Conservation (phyloP, 2,113 vertebrate species). For the Coracopsis vasa region DNA sequence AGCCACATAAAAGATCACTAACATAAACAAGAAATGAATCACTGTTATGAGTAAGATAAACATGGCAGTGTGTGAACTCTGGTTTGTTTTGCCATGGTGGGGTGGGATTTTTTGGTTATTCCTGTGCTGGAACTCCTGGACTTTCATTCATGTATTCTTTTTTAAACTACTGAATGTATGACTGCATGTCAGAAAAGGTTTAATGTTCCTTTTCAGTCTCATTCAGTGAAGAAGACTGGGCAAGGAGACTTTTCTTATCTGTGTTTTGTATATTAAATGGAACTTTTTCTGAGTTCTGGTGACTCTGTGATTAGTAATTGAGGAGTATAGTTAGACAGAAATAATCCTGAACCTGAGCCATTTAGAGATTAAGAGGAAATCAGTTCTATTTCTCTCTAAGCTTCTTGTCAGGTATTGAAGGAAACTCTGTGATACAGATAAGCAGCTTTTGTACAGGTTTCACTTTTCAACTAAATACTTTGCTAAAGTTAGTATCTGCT, state of each 20-base stretch:
- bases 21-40: slow-evolving; percentile 26
- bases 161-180: neutral
- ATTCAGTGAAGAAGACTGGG: neutral
- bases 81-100: neutral
- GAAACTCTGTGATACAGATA: neutral
- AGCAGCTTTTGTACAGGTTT: slow-evolving; percentile 24
- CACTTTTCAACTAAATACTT: neutral
- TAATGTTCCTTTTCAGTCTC: neutral
- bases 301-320: neutral
- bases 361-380: slow-evolving; percentile 15
- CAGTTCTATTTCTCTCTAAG: slow-evolving; percentile 20
- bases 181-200: neutral
- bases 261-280: neutral
- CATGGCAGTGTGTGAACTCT: neutral
- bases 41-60: neutral
- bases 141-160: neutral
- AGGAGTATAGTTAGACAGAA: slow-evolving; percentile 13
- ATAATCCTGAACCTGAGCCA: slow-evolving; percentile 9
- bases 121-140: neutral
- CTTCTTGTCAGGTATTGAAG: slow-evolving; percentile 14
- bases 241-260: neutral
- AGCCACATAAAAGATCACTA: neutral
- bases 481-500: neutral
- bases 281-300: neutral
- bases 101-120: neutral